These are phyloP conservation scores for Marasmarcha lunaedactyla DNA, from an alignment of 2,888 invertebrate genomes.

Conservation along the genomic window DNA sequence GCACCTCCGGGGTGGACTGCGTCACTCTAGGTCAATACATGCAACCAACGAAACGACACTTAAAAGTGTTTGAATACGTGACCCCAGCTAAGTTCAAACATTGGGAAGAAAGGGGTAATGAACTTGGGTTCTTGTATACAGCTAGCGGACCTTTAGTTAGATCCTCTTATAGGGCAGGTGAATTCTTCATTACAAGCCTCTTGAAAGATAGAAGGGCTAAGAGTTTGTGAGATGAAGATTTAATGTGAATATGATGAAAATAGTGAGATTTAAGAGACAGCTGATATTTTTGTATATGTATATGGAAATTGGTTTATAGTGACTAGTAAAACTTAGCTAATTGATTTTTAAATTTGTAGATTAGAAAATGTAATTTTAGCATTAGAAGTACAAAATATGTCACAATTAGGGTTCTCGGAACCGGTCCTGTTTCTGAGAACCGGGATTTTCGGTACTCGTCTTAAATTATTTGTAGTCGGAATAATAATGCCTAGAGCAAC, in stretches of 20 bases:
- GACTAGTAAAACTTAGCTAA: too few species aligned
- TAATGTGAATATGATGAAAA: background rate
- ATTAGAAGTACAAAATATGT: too few species aligned
- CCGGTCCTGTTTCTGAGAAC: too few species aligned
- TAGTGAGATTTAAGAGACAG: too few species aligned
- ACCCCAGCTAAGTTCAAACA: slow-evolving; percentile 92
- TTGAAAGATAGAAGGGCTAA: slow-evolving; percentile 72
- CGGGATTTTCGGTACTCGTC: too few species aligned
- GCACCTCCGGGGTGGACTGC: slow-evolving; percentile 89
- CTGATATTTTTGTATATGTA: too few species aligned
- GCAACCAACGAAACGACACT: slow-evolving; percentile 97
- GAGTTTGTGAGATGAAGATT: slow-evolving; percentile 29
- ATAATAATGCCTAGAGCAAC: too few species aligned
- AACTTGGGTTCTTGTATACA: slow-evolving; percentile 94
- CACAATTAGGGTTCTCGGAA: too few species aligned
- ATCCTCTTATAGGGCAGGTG: slow-evolving; percentile 98
- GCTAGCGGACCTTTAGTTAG: slow-evolving; percentile 98
- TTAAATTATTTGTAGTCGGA: too few species aligned
- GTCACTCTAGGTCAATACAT: slow-evolving; percentile 98
- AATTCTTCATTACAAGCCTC: slow-evolving; percentile 88
- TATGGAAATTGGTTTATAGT: too few species aligned
- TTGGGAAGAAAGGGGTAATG: slow-evolving; percentile 86
- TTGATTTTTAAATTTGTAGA: too few species aligned
- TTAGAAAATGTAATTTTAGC: too few species aligned
- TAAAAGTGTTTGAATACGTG: slow-evolving; percentile 95